A percentile compares a stretch with the other conserved stretches of the same genome.
Conservation (phyloP, 2,888 invertebrate species). For the Rotaria macrura region DNA sequence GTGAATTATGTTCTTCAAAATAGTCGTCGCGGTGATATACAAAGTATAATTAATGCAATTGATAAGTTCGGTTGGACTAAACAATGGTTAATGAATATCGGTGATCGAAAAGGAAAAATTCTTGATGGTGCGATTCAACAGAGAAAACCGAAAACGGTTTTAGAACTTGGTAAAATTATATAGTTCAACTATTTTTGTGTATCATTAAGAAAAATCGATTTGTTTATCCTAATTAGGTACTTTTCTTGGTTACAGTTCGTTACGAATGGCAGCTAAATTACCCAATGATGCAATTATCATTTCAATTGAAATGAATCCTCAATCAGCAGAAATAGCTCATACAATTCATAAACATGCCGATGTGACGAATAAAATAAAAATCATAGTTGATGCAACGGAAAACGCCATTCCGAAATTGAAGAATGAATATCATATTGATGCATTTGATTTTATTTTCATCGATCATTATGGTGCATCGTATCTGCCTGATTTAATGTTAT, state of each 20-base stretch:
- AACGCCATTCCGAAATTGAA: neutral
- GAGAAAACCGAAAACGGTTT: neutral
- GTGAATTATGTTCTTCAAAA: neutral
- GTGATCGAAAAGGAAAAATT: neutral
- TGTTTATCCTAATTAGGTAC: neutral
- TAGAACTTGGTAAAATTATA: conserved; percentile 10
- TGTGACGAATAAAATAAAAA: neutral
- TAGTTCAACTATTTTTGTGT: neutral
- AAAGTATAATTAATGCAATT: neutral
- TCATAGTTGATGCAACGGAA: neutral
- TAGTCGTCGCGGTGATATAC: neutral
- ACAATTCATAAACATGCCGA: neutral
- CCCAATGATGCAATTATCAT: neutral
- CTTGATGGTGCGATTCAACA: neutral
- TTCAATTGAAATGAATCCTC: neutral
- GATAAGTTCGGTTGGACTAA: neutral
- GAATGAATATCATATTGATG: neutral
- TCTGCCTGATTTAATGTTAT: neutral
- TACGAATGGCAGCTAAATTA: neutral
- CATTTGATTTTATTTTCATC: conserved; percentile 15
- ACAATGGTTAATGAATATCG: neutral
- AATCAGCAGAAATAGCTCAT: neutral
- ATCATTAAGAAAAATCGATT: neutral
- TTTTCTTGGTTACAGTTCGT: neutral
- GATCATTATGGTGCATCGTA: neutral